Evolutionary conservation across 2,113 vertebrate genomes (phyloP).

Genomic region (Rhinolophus sinicus): DNA sequence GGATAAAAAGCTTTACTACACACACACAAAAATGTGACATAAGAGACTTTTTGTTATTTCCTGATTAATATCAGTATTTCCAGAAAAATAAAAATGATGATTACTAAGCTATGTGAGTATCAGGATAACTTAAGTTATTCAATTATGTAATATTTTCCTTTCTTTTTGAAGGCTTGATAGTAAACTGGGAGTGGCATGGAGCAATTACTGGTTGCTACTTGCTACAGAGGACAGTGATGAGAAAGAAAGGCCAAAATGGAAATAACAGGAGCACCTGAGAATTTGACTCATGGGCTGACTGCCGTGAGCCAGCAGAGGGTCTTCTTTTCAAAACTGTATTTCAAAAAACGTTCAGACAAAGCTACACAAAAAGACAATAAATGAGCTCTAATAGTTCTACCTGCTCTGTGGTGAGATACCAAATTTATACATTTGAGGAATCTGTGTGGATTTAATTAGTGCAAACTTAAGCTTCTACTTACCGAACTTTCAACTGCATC

Average conservation of each 20-base stretch:
- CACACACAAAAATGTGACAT: background rate
- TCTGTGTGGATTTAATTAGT: background rate
- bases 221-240: background rate
- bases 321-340: slow-evolving; percentile 25
- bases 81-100: background rate
- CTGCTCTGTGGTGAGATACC: background rate
- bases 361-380: background rate
- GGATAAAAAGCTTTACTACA: background rate
- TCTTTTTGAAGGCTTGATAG: background rate
- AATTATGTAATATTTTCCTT: background rate
- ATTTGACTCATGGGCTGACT: background rate
- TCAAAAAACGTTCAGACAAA: background rate
- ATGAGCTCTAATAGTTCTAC: background rate
- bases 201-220: background rate
- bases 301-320: background rate
- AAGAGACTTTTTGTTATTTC: slow-evolving; percentile 11
- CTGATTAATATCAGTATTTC: background rate
- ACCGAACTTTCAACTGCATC: slow-evolving; percentile 93
- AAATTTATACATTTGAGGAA: background rate
- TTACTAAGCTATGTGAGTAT: background rate
- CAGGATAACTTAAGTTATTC: background rate
- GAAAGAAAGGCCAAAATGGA: background rate
- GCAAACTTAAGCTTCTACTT: slow-evolving; percentile 69
- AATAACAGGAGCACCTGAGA: background rate
- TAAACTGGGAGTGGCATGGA: background rate